These are phyloP conservation scores for Mormyrus proboscirostris DNA, from an alignment of 2,797 vertebrate genomes.

Conservation along the genomic window DNA sequence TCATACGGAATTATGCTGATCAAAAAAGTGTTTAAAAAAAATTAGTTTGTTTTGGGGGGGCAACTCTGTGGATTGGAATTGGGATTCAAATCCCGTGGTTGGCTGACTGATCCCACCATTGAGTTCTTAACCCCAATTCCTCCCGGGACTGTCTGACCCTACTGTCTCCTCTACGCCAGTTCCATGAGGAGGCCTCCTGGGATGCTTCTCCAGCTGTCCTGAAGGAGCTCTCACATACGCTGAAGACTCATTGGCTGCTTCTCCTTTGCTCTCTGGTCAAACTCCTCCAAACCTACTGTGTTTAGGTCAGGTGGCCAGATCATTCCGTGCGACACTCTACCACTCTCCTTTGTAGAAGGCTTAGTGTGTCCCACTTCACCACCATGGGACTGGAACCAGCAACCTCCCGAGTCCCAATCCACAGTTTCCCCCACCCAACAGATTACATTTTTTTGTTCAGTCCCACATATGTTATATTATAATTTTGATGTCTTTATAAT, in stretches of 20 bases:
- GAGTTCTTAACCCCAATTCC: neutral
- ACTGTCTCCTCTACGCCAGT: neutral
- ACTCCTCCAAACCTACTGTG: neutral
- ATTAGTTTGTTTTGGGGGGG: neutral
- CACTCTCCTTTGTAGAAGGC: neutral
- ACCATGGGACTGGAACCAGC: neutral
- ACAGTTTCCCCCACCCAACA: neutral
- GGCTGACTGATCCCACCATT: neutral
- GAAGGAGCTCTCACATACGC: neutral
- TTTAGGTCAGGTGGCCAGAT: neutral
- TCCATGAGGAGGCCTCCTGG: neutral
- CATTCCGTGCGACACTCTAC: neutral
- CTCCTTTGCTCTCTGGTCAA: neutral
- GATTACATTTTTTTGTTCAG: neutral
- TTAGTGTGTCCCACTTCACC: neutral
- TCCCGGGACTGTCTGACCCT: neutral
- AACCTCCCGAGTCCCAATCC: neutral
- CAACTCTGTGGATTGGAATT: neutral
- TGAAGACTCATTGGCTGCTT: neutral
- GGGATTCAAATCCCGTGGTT: neutral
- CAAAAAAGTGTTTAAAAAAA: neutral
- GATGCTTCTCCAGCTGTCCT: neutral
- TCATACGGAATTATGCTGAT: neutral
- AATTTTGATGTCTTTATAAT: neutral
- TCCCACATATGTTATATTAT: neutral